Evolutionary conservation across 2,113 vertebrate species (phyloP), one percentile per base, ranked within the genome.

Genomic region (Pipa parva): DNA sequence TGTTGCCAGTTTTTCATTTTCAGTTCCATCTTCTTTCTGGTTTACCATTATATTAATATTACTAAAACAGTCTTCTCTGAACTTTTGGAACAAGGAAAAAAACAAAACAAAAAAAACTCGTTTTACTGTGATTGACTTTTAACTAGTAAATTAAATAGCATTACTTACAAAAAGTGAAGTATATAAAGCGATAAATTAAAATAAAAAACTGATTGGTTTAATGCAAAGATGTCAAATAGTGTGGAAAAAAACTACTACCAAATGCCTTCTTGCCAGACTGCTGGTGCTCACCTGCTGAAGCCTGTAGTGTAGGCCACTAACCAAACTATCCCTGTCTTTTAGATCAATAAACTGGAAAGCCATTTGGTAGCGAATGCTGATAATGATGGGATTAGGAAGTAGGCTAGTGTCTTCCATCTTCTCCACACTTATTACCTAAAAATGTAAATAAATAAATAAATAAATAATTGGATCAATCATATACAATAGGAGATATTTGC

Each of bases 311-410:
- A 98, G 79, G 22, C 73, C 83, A 60, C 93, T 89, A 72, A 96
- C 91, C 80, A 98, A 78, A 73, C 69, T 74, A 1, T 97, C 92
- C 9, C 95, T 74, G 54, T 91, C 87, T 73, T 79, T 81, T 71
- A 99, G 86, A 72, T 97, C 93, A 20, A 97, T 97, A 73, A 99
- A 91, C 86, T 99, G 97, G 81, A 99, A 99, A 8, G 95, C 97
- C 36, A 80, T 91, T 78, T 94, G 93, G 22, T 90, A 91, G 46
- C 92, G 82, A 57, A 99, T 66, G 29, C 94, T 97, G 63, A 99
- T 73, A 7, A 99, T 96, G 73, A 99, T 87, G 2, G 95, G 95
- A 57, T 91, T 90, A 0, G 95, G 95, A 7, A 98, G 90, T 33
- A 83, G 73, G n/a, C 82, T 86, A 0, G 92, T 97, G 85, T 92